Percentiles rank a stretch among this genome's conserved stretches.
phyloP scores from a whole-genome alignment of 2,888 invertebrate species.

The Antheraea assamensis region DNA sequence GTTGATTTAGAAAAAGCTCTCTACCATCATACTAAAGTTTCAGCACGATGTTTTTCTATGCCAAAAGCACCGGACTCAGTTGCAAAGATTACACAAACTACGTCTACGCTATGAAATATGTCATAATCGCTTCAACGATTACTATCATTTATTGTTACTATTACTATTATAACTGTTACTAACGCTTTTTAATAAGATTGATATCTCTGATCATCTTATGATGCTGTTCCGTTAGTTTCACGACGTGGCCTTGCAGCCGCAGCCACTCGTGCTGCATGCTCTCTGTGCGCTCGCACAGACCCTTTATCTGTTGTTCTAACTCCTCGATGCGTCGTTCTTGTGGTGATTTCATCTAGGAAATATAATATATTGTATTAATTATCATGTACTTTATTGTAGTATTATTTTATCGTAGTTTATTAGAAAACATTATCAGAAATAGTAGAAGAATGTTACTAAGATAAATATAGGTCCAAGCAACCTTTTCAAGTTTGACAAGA shows the following conservation, averaged over 20 bases:
- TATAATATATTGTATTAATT: neutral
- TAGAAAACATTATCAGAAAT: no score
- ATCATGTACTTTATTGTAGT: neutral
- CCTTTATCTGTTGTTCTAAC: conserved; percentile 85
- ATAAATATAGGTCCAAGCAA: no score
- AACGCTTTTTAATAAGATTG: conserved; percentile 87
- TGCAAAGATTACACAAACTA: no score
- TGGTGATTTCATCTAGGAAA: conserved; percentile 68
- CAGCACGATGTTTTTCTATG: no score
- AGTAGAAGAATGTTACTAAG: no score
- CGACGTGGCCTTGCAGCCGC: conserved; percentile 87
- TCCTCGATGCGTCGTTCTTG: conserved; percentile 84
- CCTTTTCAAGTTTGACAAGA: no score
- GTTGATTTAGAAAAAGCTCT: no score
- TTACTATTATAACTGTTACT: conserved; percentile 36
- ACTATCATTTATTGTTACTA: neutral
- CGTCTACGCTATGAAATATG: no score
- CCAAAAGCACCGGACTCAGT: no score
- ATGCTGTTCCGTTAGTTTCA: conserved; percentile 86
- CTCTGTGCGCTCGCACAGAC: conserved; percentile 83
- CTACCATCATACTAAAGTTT: no score
- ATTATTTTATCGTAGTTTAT: neutral
- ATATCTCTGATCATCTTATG: conserved; percentile 86
- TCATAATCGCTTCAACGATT: no score
- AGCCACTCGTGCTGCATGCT: conserved; percentile 89